These are phyloP conservation scores for Chrosomus eos DNA, from an alignment of 2,797 vertebrate species.

Conservation along the genomic window DNA sequence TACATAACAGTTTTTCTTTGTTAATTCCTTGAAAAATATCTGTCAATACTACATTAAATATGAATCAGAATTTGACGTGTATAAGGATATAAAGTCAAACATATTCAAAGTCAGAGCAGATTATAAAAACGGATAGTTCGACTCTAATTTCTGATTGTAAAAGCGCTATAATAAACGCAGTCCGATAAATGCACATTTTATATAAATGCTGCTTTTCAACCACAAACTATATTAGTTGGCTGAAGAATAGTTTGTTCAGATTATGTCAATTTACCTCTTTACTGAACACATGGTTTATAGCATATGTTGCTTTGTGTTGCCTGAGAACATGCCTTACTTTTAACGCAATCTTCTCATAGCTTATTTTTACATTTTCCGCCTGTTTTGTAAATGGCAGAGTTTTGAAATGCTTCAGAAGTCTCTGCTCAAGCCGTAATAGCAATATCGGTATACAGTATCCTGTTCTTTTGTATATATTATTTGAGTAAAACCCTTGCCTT, in stretches of 20 bases:
- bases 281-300: not conserved
- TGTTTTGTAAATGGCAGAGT: not conserved
- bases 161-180: not conserved
- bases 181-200: not conserved
- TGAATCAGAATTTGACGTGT: not conserved
- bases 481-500: constrained; percentile 8
- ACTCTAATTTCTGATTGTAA: not conserved
- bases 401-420: constrained; percentile 6
- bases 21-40: not conserved
- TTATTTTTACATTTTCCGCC: not conserved
- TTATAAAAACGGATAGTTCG: not conserved
- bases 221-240: not conserved
- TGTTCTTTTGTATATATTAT: constrained; percentile 8
- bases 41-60: not conserved
- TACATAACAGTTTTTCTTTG: not conserved
- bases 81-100: not conserved
- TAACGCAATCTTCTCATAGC: not conserved
- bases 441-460: constrained; percentile 4
- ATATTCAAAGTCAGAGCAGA: not conserved
- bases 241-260: not conserved
- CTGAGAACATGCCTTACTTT: not conserved
- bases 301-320: not conserved
- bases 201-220: not conserved
- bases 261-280: not conserved
- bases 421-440: not conserved